A percentile compares a stretch with the other conserved stretches of the same genome.
phyloP scores from a whole-genome alignment of 2,888 invertebrate genomes.

The Leucania comma region DNA sequence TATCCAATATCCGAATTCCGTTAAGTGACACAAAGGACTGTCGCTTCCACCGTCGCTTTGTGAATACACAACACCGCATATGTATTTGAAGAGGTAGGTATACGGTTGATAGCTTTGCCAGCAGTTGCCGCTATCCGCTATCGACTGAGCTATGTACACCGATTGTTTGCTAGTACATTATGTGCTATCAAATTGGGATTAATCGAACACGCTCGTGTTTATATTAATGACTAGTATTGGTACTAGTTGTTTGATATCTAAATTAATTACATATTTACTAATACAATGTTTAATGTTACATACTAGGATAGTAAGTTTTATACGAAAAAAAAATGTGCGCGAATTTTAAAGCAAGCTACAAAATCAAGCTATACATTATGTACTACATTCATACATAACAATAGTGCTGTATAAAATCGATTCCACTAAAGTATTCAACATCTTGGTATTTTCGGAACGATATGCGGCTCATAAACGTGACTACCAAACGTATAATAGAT shows the following conservation, averaged over 20 bases:
- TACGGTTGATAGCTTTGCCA: conserved; percentile 50
- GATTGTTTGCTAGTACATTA: conserved; percentile 44
- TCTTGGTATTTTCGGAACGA: conserved; percentile 34
- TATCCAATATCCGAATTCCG: conserved; percentile 88
- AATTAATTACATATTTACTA: neutral
- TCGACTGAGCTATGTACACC: conserved; percentile 40
- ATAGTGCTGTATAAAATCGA: conserved; percentile 16
- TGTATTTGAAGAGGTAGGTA: conserved; percentile 60
- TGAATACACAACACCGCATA: conserved; percentile 70
- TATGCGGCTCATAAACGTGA: conserved; percentile 70
- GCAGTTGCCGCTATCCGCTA: conserved; percentile 36
- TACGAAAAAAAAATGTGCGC: too few relatives aligned
- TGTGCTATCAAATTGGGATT: conserved; percentile 44
- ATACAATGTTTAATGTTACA: neutral
- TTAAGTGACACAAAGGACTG: conserved; percentile 85
- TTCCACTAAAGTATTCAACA: conserved; percentile 30
- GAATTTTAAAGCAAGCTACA: neutral
- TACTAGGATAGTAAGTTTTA: neutral
- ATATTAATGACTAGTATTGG: conserved; percentile 21
- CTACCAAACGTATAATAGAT: conserved; percentile 60
- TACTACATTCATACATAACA: conserved; percentile 9
- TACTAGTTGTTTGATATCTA: conserved; percentile 1
- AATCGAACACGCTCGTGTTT: conserved; percentile 31
- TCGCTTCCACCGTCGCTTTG: conserved; percentile 80
- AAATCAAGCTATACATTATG: neutral